Evolutionary conservation across 2,888 invertebrate genomes (phyloP), one percentile per base, ranked within the genome.

Genomic region (Drosophila phalerata): DNA sequence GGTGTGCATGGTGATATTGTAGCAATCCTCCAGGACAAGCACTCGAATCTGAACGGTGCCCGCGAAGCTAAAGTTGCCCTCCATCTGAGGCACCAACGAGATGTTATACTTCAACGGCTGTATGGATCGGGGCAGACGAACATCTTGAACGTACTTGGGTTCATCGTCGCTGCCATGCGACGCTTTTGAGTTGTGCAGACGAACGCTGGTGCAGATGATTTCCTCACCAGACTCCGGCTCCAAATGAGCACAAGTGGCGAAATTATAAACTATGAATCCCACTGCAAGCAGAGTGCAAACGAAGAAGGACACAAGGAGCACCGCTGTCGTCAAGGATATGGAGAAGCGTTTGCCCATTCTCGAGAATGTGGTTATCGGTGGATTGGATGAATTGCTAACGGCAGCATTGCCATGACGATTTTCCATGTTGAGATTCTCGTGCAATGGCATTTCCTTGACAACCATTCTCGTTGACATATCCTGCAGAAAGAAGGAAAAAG

Each of bases 41-140:
- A 97, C 89, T 17, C 94, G 85, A 71, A 96, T 95, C 81, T 94
- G 94, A 1, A 95, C 94, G 91, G 94, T 94, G 42, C 97, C 97
- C 72, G 95, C 93, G 89, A 97, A 97, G 13, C 96, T 97, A 80
- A 97, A 97, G 90, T 97, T 97, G 1, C 95, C 95, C 88, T 95
- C 95, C 65, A 97, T 94, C 81, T 95, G 96, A 0, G 97, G 97
- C 42, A 95, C 94, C 65, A 97, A 92, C 74, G 94, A 94, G 4
- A 97, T 92, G 70, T 94, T 94, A 88, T 97, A 97, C 30, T 94
- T 94, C 45, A 95, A 93, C 1, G 97, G 97, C 55, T 94, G 92
- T 0, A 97, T 93, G 43, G 95, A 93, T 60, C 92, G 94, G 0
- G 97, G 97, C 67, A 97, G 92, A 80, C 97, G 94, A 1, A 97